A percentile compares a stretch with the other conserved stretches of the same genome.
These are phyloP conservation scores for Drosophila prostipennis DNA, from an alignment of 2,888 invertebrate genomes.

Conservation along the genomic window DNA sequence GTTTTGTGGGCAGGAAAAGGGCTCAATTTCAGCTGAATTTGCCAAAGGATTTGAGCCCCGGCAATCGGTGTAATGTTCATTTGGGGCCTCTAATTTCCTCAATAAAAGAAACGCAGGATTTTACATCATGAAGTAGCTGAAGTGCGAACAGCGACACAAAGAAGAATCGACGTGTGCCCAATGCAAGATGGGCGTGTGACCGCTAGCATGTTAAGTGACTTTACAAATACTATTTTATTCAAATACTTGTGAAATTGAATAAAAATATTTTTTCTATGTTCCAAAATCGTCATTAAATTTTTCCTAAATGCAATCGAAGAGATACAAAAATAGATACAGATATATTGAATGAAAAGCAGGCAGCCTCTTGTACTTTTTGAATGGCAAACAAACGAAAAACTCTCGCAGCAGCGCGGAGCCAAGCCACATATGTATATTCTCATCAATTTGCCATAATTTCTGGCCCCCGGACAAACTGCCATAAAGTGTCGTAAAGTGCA, in stretches of 20 bases:
- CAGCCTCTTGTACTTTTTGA: slow-evolving; percentile 3
- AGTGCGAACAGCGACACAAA: no score
- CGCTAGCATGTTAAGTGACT: no score
- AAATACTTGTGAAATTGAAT: no score
- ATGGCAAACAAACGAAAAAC: slow-evolving; percentile 14
- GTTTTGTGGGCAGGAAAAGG: slow-evolving; percentile 30
- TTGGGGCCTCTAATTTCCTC: not conserved
- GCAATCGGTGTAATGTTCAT: not conserved
- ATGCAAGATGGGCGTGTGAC: no score
- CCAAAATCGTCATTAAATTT: not conserved
- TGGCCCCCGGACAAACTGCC: slow-evolving; percentile 29
- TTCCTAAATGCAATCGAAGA: not conserved
- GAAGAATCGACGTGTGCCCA: no score
- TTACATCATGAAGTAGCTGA: not conserved
- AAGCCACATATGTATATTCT: slow-evolving; percentile 33
- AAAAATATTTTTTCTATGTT: no score
- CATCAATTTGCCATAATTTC: slow-evolving; percentile 66
- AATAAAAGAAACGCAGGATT: not conserved
- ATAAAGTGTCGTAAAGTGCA: slow-evolving; percentile 78
- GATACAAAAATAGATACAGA: not conserved
- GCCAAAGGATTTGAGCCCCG: slow-evolving; percentile 5
- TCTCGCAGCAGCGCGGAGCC: slow-evolving; percentile 11
- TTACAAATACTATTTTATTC: no score
- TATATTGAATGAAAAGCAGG: not conserved
- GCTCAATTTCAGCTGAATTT: slow-evolving; percentile 8